Conservation (phyloP, 2,113 vertebrate genomes). For the Macroglossus sobrinus region DNA sequence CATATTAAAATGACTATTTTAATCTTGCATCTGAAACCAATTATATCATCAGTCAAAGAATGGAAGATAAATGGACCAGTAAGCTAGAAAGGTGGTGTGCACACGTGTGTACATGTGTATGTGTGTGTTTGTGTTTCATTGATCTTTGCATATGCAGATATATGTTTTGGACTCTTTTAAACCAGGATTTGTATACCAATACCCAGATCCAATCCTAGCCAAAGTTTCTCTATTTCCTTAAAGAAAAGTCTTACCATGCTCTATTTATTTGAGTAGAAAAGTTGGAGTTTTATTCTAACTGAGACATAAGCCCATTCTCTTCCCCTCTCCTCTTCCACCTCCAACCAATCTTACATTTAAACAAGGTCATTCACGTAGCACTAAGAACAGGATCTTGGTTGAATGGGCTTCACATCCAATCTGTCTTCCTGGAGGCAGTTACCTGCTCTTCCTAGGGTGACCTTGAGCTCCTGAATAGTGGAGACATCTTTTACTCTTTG, state of each 20-base stretch:
- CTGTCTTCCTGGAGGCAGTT: background rate
- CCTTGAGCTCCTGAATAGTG: background rate
- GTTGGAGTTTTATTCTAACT: background rate
- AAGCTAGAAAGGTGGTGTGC: background rate
- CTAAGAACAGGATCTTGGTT: background rate
- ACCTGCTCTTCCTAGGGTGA: background rate
- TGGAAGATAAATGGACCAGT: background rate
- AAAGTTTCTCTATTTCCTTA: background rate
- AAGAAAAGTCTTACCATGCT: background rate
- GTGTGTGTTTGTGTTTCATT: background rate
- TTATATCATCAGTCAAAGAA: background rate
- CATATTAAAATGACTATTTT: background rate
- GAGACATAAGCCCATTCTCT: background rate
- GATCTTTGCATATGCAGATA: background rate
- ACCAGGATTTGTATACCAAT: background rate
- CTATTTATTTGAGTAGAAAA: background rate
- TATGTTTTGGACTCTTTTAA: background rate
- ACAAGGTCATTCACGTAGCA: background rate
- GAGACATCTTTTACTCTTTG: background rate
- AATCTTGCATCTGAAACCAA: background rate
- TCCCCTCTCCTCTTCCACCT: background rate
- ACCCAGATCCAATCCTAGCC: background rate
- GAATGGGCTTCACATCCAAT: background rate
- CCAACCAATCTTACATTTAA: background rate
- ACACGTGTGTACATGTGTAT: background rate